A percentile compares a stretch with the other conserved stretches of the same genome.
These are phyloP conservation scores for Sturmia bella DNA, from an alignment of 2,888 invertebrate species.

Conservation along the genomic window DNA sequence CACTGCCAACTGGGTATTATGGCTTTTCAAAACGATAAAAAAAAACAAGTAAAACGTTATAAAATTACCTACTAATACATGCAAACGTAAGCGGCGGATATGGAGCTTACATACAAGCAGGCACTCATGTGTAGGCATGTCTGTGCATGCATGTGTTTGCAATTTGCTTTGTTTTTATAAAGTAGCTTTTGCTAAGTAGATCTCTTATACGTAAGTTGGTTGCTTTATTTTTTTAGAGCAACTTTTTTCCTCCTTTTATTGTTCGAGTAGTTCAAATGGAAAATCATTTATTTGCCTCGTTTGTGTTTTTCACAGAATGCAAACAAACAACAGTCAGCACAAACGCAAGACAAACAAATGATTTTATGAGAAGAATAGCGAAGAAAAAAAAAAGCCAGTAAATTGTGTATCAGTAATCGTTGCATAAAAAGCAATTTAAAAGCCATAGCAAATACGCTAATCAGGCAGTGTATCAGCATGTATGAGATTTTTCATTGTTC, in stretches of 20 bases:
- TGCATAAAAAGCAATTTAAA: constrained; percentile 65
- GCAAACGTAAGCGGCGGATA: neutral
- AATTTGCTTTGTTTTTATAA: neutral
- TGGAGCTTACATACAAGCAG: neutral
- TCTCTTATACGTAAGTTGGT: constrained; percentile 11
- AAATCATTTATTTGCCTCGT: constrained; percentile 65
- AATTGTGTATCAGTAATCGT: constrained; percentile 66
- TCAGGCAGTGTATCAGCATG: constrained; percentile 37
- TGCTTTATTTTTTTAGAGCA: constrained; percentile 16
- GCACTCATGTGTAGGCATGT: neutral
- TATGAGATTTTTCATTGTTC: constrained; percentile 4
- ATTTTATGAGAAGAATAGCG: constrained; percentile 1
- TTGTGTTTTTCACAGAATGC: constrained; percentile 39
- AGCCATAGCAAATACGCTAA: constrained; percentile 46
- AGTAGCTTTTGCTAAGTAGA: constrained; percentile 24
- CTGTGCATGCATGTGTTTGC: too few species aligned
- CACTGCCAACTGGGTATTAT: too few species aligned
- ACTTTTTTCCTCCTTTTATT: constrained; percentile 36
- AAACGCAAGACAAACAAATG: constrained; percentile 30
- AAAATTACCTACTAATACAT: constrained; percentile 6
- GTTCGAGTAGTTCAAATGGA: constrained; percentile 55
- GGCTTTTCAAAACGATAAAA: neutral
- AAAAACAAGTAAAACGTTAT: constrained; percentile 4
- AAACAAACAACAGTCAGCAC: constrained; percentile 27
- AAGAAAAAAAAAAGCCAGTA: constrained; percentile 23